phyloP scores from a whole-genome alignment of 2,797 vertebrate genomes.

The Notoglanidium macrostoma region DNA sequence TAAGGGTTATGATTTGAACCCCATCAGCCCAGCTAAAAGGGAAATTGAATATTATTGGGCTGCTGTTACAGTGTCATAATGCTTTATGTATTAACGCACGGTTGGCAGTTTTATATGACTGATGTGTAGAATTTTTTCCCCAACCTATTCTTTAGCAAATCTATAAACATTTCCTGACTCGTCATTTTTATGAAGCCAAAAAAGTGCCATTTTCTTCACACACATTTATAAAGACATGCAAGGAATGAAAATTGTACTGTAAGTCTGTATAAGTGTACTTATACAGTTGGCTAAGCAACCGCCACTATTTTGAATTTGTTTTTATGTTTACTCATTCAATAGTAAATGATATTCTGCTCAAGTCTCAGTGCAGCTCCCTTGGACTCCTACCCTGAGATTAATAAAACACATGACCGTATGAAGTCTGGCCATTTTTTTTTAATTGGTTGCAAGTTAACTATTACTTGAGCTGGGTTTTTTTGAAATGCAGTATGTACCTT shows the following conservation, averaged over 20 bases:
- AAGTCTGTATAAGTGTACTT: conserved; percentile 39
- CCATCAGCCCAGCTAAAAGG: not conserved
- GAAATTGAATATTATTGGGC: conserved; percentile 1
- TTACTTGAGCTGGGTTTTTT: not conserved
- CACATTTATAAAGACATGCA: conserved; percentile 42
- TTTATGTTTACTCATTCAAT: conserved; percentile 36
- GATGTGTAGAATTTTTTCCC: not conserved
- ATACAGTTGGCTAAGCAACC: conserved; percentile 36
- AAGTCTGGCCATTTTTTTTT: not conserved
- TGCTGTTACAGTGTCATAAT: conserved; percentile 37
- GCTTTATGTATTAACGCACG: conserved; percentile 9
- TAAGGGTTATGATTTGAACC: conserved; percentile 27
- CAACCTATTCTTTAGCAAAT: conserved; percentile 17
- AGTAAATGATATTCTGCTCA: conserved; percentile 28
- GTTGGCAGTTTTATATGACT: conserved; percentile 21
- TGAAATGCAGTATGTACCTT: not conserved
- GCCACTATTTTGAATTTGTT: conserved; percentile 34
- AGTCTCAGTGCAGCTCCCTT: conserved; percentile 49
- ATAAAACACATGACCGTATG: conserved; percentile 60
- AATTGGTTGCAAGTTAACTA: not conserved
- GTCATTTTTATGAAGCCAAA: conserved; percentile 6
- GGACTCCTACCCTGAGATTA: conserved; percentile 51
- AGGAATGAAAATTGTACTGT: not conserved
- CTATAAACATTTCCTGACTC: not conserved
- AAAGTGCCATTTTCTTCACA: conserved; percentile 1